A percentile compares a stretch with the other conserved stretches of the same genome.
These are phyloP conservation scores for Hiodon tergisus DNA, from an alignment of 2,113 vertebrate genomes.

Conservation along the genomic window DNA sequence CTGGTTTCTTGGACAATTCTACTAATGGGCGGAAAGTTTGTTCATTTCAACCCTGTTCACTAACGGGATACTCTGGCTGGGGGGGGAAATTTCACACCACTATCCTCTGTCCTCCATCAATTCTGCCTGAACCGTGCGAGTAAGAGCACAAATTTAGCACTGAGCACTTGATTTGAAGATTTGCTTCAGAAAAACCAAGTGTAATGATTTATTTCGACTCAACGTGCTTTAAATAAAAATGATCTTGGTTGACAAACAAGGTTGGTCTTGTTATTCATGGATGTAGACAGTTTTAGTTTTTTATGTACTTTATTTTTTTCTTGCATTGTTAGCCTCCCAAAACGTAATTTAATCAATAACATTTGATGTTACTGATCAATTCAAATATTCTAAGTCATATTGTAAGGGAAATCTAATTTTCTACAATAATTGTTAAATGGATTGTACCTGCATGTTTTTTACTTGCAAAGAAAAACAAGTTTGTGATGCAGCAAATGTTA, in stretches of 20 bases:
- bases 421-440: constrained; percentile 24
- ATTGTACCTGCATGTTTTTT: constrained; percentile 6
- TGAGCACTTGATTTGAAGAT: not conserved
- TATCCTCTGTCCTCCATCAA: no score
- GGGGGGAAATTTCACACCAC: no score
- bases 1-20: no score
- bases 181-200: not conserved
- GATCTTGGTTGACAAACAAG: not conserved
- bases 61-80: no score
- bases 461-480: constrained; percentile 18
- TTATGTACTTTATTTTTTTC: constrained; percentile 15
- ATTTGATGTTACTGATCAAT: constrained; percentile 13
- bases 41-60: no score
- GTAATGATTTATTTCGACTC: not conserved
- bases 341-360: constrained; percentile 6
- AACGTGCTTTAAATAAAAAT: not conserved
- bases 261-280: not conserved
- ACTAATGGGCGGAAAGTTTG: no score
- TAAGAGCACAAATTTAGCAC: not conserved
- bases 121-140: no score
- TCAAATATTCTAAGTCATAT: constrained; percentile 9
- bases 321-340: constrained; percentile 1
- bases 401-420: constrained; percentile 21
- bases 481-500: constrained; percentile 1
- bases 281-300: constrained; percentile 2